phyloP scores from a whole-genome alignment of 2,888 invertebrate genomes.

The Clivina fossor region DNA sequence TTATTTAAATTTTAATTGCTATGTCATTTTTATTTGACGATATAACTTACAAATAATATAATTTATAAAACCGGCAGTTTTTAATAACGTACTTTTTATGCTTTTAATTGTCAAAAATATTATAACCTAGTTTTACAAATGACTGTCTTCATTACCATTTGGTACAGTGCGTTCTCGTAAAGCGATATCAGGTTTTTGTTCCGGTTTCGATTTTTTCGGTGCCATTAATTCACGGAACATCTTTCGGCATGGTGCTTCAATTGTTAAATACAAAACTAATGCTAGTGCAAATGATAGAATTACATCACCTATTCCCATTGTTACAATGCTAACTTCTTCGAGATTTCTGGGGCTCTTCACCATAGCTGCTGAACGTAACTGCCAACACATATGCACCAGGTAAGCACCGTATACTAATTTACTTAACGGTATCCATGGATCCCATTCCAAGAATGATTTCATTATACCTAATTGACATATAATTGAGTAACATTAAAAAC shows the following conservation, averaged over 20 bases:
- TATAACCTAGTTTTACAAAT: constrained; percentile 21
- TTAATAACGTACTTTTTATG: too few species aligned
- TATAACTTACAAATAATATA: too few species aligned
- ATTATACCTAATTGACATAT: constrained; percentile 51
- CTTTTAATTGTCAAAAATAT: too few species aligned
- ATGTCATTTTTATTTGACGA: too few species aligned
- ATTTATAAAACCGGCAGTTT: too few species aligned
- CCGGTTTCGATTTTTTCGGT: constrained; percentile 33
- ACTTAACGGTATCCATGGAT: constrained; percentile 61
- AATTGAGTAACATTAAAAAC: constrained; percentile 1
- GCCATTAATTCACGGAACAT: constrained; percentile 49
- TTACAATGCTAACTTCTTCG: constrained; percentile 50
- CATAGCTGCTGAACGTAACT: constrained; percentile 56
- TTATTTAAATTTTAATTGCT: too few species aligned
- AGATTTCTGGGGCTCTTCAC: constrained; percentile 54
- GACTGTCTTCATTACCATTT: constrained; percentile 26
- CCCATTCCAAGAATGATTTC: constrained; percentile 58
- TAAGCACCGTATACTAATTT: constrained; percentile 63
- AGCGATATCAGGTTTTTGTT: constrained; percentile 15
- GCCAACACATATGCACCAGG: constrained; percentile 59
- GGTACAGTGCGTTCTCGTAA: neutral
- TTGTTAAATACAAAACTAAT: constrained; percentile 56
- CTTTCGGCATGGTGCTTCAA: constrained; percentile 60
- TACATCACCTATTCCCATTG: constrained; percentile 54
- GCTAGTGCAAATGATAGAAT: constrained; percentile 54